A percentile compares a stretch with the other conserved stretches of the same genome.
These are phyloP conservation scores for Zelleria hepariella DNA, from an alignment of 2,888 invertebrate genomes.

Conservation along the genomic window DNA sequence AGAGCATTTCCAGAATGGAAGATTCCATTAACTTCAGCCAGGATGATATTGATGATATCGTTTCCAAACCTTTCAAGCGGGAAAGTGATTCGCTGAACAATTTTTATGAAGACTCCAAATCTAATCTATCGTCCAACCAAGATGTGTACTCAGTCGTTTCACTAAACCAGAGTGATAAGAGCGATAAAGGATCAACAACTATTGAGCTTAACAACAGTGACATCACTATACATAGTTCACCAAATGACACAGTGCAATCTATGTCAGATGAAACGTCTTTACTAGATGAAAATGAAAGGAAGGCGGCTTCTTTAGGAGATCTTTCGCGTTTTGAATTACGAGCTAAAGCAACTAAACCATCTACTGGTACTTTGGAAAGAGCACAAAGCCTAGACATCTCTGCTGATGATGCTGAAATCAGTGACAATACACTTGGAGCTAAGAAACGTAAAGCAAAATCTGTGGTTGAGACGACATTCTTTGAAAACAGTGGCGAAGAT, in stretches of 20 bases:
- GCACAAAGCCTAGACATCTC: constrained; percentile 87
- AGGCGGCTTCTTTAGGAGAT: constrained; percentile 85
- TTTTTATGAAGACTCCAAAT: constrained; percentile 59
- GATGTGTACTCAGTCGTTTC: constrained; percentile 58
- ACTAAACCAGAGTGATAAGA: constrained; percentile 61
- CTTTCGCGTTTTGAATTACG: constrained; percentile 76
- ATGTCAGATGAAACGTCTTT: constrained; percentile 59
- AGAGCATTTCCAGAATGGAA: constrained; percentile 43
- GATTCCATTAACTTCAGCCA: constrained; percentile 60
- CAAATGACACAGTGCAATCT: constrained; percentile 63
- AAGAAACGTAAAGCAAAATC: constrained; percentile 79
- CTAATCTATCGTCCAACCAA: constrained; percentile 60
- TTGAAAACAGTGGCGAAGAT: constrained; percentile 54
- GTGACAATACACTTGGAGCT: constrained; percentile 57
- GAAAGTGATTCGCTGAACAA: constrained; percentile 65
- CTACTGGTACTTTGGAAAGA: constrained; percentile 77
- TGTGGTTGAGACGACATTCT: constrained; percentile 60
- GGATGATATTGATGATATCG: constrained; percentile 70
- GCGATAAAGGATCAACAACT: constrained; percentile 73
- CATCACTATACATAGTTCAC: constrained; percentile 81
- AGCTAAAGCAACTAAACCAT: constrained; percentile 53
- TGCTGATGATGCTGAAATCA: constrained; percentile 58
- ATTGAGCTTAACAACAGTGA: constrained; percentile 82
- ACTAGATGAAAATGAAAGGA: constrained; percentile 75
- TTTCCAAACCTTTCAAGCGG: constrained; percentile 57